Evolutionary conservation across 2,888 invertebrate species (phyloP).

Genomic region (Resseliella maxima): DNA sequence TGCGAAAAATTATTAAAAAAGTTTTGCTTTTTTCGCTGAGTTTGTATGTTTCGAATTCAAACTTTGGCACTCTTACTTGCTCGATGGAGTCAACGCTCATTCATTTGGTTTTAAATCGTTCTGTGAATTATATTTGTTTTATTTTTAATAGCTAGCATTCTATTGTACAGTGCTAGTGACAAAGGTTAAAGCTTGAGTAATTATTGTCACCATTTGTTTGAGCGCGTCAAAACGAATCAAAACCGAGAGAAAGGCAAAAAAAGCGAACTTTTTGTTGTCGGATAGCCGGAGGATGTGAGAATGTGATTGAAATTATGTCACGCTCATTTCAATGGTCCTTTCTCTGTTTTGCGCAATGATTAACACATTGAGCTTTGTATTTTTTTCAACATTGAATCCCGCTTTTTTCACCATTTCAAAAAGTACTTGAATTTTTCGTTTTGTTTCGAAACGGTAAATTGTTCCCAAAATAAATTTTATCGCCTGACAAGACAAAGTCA

Average conservation of each 20-base stretch:
- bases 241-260: background rate
- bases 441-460: too few species aligned
- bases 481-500: background rate
- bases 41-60: background rate
- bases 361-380: background rate
- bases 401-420: too few species aligned
- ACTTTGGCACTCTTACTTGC: background rate
- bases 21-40: background rate
- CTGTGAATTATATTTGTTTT: background rate
- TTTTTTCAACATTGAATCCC: background rate
- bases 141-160: background rate
- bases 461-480: background rate
- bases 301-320: background rate
- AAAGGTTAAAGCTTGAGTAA: background rate
- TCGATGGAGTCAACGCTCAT: background rate
- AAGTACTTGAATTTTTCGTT: too few species aligned
- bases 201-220: constrained; percentile 27
- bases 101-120: background rate
- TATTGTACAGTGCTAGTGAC: background rate
- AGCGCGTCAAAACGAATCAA: background rate
- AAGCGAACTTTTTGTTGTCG: background rate
- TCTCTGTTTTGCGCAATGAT: background rate
- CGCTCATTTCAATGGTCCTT: background rate
- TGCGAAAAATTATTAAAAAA: constrained; percentile 33
- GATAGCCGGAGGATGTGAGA: background rate